phyloP scores from a whole-genome alignment of 2,888 invertebrate genomes.

The Pollenia angustigena region DNA sequence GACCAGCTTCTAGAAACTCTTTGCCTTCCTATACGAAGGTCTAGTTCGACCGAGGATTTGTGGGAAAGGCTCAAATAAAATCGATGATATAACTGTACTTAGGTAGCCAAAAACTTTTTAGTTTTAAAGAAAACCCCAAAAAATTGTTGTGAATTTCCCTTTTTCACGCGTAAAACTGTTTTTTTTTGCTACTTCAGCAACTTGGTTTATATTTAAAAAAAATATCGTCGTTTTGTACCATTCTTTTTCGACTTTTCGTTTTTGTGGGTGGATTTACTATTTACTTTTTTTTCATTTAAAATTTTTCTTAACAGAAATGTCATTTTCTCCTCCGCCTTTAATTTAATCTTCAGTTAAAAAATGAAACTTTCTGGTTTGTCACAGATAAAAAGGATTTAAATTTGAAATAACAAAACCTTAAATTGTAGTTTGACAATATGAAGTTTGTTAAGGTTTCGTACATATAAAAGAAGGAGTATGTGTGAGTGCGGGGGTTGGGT shows the following conservation, averaged over 20 bases:
- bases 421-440: background rate
- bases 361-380: conserved; percentile 26
- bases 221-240: too few species aligned
- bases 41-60: too few species aligned
- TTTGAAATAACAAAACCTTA: background rate
- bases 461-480: too few species aligned
- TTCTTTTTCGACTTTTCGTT: background rate
- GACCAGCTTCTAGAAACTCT: too few species aligned
- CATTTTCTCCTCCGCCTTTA: conserved; percentile 38
- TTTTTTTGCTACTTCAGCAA: background rate
- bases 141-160: too few species aligned
- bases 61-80: too few species aligned
- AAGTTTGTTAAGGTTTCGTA: background rate
- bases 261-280: conserved; percentile 6
- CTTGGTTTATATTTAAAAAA: too few species aligned
- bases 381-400: conserved; percentile 40
- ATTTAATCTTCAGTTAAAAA: conserved; percentile 7
- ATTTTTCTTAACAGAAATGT: background rate
- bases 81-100: too few species aligned
- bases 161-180: background rate
- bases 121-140: too few species aligned
- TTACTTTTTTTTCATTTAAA: background rate
- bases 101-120: too few species aligned
- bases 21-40: too few species aligned
- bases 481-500: background rate